Conservation (phyloP, 53 echinoderm and acorn worm genomes). For the Apostichopus leukothele region DNA sequence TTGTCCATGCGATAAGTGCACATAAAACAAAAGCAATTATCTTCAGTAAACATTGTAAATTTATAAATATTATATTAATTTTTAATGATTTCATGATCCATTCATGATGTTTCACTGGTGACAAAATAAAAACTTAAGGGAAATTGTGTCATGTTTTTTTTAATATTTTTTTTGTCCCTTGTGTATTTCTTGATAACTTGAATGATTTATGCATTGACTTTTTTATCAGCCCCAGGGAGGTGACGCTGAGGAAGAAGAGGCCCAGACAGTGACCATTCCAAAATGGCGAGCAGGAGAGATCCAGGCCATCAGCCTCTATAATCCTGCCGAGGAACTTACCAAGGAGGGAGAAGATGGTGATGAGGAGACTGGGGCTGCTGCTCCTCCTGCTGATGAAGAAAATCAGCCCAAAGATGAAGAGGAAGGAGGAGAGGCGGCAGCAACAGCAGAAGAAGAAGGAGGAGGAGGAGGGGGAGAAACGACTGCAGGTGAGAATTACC, state of each 20-base stretch:
- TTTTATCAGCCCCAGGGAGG: constrained; percentile 73
- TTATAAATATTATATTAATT: no score
- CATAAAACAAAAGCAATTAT: no score
- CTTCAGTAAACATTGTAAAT: no score
- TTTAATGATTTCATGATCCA: no score
- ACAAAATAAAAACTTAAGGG: no score
- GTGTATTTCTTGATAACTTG: not conserved
- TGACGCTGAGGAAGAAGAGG: constrained; percentile 92
- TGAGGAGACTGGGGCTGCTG: constrained; percentile 48
- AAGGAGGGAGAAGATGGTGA: constrained; percentile 58
- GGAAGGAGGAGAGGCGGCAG: constrained; percentile 41
- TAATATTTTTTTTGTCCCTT: no score
- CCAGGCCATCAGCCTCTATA: constrained; percentile 88
- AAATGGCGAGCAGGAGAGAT: constrained; percentile 95
- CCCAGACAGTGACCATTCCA: constrained; percentile 86
- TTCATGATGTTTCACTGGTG: no score
- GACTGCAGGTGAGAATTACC: not conserved
- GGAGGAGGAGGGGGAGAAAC: constrained; percentile 41
- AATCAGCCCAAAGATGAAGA: constrained; percentile 14
- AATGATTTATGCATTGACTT: not conserved
- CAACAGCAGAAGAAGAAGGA: constrained; percentile 36
- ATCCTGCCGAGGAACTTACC: constrained; percentile 84
- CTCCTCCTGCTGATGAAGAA: constrained; percentile 20
- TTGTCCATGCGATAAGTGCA: no score
- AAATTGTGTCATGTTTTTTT: no score